A percentile compares a stretch with the other conserved stretches of the same genome.
Evolutionary conservation across 2,113 vertebrate species (phyloP).

Genomic region (Myrmophylax atrothorax): DNA sequence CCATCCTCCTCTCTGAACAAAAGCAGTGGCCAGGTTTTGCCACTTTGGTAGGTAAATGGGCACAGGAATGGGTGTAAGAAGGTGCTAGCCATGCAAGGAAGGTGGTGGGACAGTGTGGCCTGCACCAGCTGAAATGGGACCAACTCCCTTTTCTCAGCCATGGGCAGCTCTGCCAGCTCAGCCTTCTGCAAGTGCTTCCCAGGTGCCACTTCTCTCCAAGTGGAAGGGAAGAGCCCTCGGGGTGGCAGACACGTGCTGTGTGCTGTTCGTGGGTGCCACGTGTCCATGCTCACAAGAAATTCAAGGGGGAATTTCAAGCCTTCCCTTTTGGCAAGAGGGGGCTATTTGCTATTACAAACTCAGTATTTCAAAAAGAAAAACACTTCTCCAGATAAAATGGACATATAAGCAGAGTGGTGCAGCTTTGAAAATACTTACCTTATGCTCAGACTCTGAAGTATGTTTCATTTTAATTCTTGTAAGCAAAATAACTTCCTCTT

Average conservation of each 20-base stretch:
- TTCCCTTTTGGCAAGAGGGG: not conserved
- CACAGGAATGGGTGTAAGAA: not conserved
- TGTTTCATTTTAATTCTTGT: not conserved
- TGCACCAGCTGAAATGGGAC: not conserved
- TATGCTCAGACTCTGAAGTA: not conserved
- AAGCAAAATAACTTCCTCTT: not conserved
- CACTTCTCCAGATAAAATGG: not conserved
- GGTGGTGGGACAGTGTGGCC: accelerated
- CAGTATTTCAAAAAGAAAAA: not conserved
- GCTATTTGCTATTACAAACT: not conserved
- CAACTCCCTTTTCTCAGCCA: not conserved
- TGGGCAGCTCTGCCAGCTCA: not conserved
- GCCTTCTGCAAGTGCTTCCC: not conserved
- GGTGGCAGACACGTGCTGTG: not conserved
- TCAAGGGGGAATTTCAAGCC: not conserved
- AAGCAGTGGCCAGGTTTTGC: not conserved
- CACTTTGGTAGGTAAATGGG: not conserved
- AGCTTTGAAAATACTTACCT: not conserved
- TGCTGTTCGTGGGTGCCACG: not conserved
- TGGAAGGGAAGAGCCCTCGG: not conserved
- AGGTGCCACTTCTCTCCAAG: not conserved
- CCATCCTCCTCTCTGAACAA: not conserved
- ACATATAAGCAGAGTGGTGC: not conserved
- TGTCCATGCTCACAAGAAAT: accelerated
- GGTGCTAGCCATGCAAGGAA: no score